phyloP scores from a whole-genome alignment of 2,797 vertebrate species.

The Sebastes baramenuke region DNA sequence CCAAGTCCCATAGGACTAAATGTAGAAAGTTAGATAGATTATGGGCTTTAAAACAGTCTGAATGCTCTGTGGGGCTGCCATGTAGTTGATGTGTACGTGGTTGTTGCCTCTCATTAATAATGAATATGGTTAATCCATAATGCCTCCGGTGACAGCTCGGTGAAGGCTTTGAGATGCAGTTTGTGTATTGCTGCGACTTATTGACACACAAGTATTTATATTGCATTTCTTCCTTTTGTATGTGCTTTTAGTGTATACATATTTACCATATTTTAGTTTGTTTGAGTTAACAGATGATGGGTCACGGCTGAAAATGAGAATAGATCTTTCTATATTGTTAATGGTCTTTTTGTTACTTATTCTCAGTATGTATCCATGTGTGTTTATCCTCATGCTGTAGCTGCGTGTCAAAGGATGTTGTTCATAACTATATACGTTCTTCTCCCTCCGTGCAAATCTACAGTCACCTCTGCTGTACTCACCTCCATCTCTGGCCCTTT shows the following conservation, averaged over 20 bases:
- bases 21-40: background rate
- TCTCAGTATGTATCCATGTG: no score
- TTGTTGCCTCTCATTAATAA: conserved; percentile 3
- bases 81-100: conserved; percentile 1
- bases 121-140: background rate
- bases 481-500: conserved; percentile 1
- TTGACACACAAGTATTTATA: background rate
- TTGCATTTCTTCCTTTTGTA: background rate
- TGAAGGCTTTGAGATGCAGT: background rate
- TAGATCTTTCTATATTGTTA: no score
- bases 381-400: no score
- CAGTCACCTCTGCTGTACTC: background rate
- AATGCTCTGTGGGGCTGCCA: background rate
- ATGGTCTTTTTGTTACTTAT: no score
- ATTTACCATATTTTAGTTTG: background rate
- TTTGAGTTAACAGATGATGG: background rate
- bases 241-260: background rate
- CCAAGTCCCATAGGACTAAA: background rate
- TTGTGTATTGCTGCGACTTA: background rate
- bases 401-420: no score
- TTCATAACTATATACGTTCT: no score
- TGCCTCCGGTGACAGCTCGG: background rate
- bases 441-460: no score
- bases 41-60: background rate
- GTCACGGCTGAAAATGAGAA: no score